These are phyloP conservation scores for Ptychobarbus kaznakovi DNA, from an alignment of 2,797 vertebrate genomes.

Conservation along the genomic window DNA sequence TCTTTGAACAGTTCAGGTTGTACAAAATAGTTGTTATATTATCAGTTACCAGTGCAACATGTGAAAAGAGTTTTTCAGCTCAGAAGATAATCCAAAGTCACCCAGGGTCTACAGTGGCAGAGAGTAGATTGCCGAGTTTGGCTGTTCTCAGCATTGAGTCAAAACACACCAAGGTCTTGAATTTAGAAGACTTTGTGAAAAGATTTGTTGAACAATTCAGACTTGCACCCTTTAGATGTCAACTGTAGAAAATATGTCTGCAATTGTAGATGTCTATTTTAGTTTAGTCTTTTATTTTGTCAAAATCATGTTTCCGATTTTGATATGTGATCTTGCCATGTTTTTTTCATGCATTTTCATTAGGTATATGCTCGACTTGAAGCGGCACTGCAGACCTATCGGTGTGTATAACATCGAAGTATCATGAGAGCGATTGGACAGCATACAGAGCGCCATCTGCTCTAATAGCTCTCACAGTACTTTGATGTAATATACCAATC, in stretches of 20 bases:
- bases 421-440: background rate
- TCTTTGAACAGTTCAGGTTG: constrained; percentile 29
- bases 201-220: constrained; percentile 13
- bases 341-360: background rate
- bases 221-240: background rate
- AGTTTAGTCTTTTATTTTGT: background rate
- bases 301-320: background rate
- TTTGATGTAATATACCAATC: background rate
- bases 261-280: background rate
- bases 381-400: background rate
- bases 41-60: constrained; percentile 41
- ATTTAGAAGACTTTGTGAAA: constrained; percentile 23
- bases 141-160: constrained; percentile 25
- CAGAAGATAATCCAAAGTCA: constrained; percentile 33
- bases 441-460: background rate
- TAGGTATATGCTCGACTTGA: background rate
- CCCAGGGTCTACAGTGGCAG: constrained; percentile 9
- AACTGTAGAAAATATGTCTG: background rate
- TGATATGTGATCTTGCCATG: background rate
- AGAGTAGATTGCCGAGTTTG: constrained; percentile 7
- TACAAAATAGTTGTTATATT: constrained; percentile 41
- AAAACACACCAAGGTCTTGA: constrained; percentile 33
- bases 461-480: background rate
- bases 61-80: constrained; percentile 42
- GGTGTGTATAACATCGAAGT: background rate